phyloP scores from a whole-genome alignment of 2,888 invertebrate genomes.

The Vesta saturnalis region DNA sequence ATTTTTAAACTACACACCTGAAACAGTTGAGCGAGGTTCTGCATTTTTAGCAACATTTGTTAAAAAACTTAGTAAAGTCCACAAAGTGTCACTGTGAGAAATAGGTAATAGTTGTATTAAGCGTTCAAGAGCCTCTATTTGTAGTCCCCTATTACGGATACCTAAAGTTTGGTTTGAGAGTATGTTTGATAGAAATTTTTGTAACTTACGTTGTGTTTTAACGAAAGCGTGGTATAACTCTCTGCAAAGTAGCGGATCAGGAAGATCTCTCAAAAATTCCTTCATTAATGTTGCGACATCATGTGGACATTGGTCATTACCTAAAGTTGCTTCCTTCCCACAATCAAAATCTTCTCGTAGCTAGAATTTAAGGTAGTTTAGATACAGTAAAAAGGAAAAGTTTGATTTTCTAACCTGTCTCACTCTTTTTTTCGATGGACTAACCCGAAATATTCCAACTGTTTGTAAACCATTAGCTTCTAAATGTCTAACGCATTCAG shows the following conservation, averaged over 20 bases:
- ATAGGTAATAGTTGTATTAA: conserved; percentile 87
- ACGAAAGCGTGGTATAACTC: conserved; percentile 91
- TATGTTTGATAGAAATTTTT: background rate
- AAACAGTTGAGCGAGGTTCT: conserved; percentile 69
- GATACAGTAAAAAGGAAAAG: background rate
- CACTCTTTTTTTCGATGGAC: conserved; percentile 91
- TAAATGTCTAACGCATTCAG: conserved; percentile 83
- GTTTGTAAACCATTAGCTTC: conserved; percentile 84
- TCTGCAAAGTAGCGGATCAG: conserved; percentile 89
- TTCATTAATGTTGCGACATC: conserved; percentile 94
- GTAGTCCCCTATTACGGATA: conserved; percentile 83
- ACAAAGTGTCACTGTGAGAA: conserved; percentile 89
- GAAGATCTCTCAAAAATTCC: conserved; percentile 92
- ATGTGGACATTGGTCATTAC: conserved; percentile 87
- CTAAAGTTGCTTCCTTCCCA: conserved; percentile 77
- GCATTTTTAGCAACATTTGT: conserved; percentile 79
- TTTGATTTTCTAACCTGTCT: conserved; percentile 73
- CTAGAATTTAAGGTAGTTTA: conserved; percentile 63
- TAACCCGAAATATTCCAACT: conserved; percentile 91
- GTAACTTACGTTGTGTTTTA: conserved; percentile 85
- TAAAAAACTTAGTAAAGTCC: conserved; percentile 83
- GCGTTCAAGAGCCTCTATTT: conserved; percentile 84
- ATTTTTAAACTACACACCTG: conserved; percentile 50
- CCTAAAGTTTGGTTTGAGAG: conserved; percentile 63
- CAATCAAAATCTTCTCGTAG: conserved; percentile 91